Evolutionary conservation across 2,113 vertebrate species (phyloP).

Genomic region (Rhinogobius similis): DNA sequence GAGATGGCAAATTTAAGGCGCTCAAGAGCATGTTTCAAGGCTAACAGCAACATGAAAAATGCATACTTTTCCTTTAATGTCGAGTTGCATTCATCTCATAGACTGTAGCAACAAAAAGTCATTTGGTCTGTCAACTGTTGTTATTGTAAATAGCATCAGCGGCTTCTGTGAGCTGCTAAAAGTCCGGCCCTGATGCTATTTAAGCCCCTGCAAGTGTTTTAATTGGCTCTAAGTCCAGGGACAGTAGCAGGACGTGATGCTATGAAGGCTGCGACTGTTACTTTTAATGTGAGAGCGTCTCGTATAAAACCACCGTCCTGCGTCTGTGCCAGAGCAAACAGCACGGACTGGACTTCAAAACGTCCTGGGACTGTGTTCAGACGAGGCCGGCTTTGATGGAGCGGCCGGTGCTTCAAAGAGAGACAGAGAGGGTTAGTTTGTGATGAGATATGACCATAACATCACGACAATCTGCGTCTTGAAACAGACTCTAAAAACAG

Average conservation of each 20-base stretch:
- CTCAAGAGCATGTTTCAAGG: too few relatives aligned
- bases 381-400: conserved; percentile 42
- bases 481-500: too few relatives aligned
- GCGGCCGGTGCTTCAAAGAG: conserved; percentile 13
- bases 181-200: background rate
- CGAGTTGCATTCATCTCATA: background rate
- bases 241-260: background rate
- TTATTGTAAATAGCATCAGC: background rate
- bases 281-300: conserved; percentile 6
- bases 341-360: background rate
- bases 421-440: conserved; percentile 29
- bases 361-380: background rate
- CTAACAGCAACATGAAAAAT: too few relatives aligned
- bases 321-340: conserved; percentile 26
- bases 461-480: too few relatives aligned
- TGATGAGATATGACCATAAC: too few relatives aligned
- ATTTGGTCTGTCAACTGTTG: background rate
- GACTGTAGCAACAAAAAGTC: background rate
- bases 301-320: background rate
- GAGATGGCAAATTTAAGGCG: too few relatives aligned
- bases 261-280: background rate
- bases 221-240: conserved; percentile 3
- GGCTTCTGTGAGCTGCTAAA: background rate
- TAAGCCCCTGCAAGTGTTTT: conserved; percentile 3
- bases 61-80: too few relatives aligned